Conservation (phyloP, 2,797 vertebrate genomes). For the Hippoglossus hippoglossus region DNA sequence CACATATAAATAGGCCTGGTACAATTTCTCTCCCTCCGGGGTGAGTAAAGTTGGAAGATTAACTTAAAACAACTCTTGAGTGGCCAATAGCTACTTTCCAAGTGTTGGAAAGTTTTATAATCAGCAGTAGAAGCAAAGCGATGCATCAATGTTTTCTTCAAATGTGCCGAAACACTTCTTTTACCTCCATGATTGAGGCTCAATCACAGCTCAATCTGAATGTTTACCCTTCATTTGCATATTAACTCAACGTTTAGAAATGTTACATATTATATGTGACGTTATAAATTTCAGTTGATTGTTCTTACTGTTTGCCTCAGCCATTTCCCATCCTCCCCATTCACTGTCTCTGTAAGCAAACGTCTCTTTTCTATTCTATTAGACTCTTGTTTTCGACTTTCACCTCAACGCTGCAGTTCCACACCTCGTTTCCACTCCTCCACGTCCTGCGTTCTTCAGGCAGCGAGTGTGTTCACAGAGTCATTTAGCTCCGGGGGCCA, state of each 20-base stretch:
- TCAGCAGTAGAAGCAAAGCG: background rate
- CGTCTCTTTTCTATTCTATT: background rate
- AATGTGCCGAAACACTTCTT: background rate
- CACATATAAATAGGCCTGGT: too few species aligned
- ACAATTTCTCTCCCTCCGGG: background rate
- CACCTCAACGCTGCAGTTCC: slow-evolving; percentile 1
- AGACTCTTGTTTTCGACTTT: slow-evolving; percentile 11
- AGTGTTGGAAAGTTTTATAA: background rate
- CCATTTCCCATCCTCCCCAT: background rate
- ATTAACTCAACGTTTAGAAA: background rate
- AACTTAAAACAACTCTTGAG: background rate
- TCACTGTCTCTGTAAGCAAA: slow-evolving; percentile 20
- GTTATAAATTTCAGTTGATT: background rate
- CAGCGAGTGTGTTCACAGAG: background rate
- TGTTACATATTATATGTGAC: background rate
- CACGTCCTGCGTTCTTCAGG: slow-evolving; percentile 5
- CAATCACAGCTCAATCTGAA: slow-evolving; percentile 2
- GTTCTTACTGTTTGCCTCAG: slow-evolving; percentile 8
- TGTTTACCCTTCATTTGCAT: slow-evolving; percentile 10
- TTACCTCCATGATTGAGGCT: background rate
- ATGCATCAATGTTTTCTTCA: background rate
- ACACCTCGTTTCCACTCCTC: slow-evolving; percentile 9
- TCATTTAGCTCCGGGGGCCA: slow-evolving; percentile 8
- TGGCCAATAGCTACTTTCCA: background rate
- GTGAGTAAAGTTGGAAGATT: background rate